Base-by-base conservation (phyloP, 2,113 vertebrate genomes). In the Corydoras maculifer region DNA sequence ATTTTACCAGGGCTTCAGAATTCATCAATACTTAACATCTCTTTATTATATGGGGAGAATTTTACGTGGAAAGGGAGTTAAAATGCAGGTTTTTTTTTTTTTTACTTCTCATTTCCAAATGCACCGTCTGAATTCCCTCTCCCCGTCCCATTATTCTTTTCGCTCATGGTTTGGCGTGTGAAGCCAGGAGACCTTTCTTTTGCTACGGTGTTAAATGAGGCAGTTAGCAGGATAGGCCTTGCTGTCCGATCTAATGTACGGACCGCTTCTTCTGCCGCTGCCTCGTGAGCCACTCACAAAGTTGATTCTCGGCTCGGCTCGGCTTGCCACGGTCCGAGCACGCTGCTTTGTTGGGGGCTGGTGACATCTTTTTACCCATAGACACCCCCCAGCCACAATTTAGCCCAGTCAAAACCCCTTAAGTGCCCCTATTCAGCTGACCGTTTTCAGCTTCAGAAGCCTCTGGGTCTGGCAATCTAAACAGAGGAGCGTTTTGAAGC, bases 221-320 rank as follows among this genome's bases (percentile, higher is more conserved):
- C 29, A 32, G 18, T 32, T 70, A 30, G 53, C 62, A 50, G 25
- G 13, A 30, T 6, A 43, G 35, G 35, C 35, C 35, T 43, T 25
- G 51, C 49, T 18, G 60, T 35, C 60, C 29, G 60, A 64, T 58
- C 69, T 63, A 15, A 32, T 9, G 7, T 15, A 43, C 35, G 35
- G 43, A 13, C 18, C 49, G 31, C 9, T 9, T 49, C 12, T 2
- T 65, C 14, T 65, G 2, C 35, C 18, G 31, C 15, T 32, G 8
- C 58, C 32, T 57, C 31, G 11, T 18, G n/a, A 30, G n/a, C 35
- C 2, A 10, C 51, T 7, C 29, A 29, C 6, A 53, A 60, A 50
- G 65, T 78, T 80, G 66, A 76, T 77, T 74, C 74, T 51, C 67
- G 79, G 75, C 79, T 82, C 71, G 79, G 74, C 77, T 70, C 58